These are phyloP conservation scores for Myotis brandtii DNA, from an alignment of 2,113 vertebrate genomes.

Conservation along the genomic window DNA sequence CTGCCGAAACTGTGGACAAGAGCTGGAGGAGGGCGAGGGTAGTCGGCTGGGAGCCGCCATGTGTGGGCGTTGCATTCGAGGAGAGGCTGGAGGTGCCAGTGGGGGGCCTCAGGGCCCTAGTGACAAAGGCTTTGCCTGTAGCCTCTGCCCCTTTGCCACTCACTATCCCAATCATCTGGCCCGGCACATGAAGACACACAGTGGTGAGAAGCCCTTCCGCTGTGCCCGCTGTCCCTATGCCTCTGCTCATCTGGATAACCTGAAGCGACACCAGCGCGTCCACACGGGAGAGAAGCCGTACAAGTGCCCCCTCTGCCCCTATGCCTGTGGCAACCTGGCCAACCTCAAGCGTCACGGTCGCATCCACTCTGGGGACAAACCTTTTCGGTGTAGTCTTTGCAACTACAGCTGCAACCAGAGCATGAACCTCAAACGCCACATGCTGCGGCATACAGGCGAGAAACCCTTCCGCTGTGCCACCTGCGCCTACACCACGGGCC, in stretches of 20 bases:
- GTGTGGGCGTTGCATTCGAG: constrained; percentile 94
- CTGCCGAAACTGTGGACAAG: constrained; percentile 93
- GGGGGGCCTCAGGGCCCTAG: constrained; percentile 79
- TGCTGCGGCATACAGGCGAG: constrained; percentile 96
- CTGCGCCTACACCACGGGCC: constrained; percentile 97
- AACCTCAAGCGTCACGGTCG: constrained; percentile 98
- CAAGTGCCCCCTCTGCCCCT: constrained; percentile 95
- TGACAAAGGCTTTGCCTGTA: constrained; percentile 93
- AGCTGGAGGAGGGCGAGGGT: constrained; percentile 93
- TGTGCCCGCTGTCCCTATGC: constrained; percentile 97
- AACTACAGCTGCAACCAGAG: constrained; percentile 99
- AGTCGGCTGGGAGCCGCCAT: constrained; percentile 87
- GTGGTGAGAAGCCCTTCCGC: constrained; percentile 97
- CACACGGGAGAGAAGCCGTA: constrained; percentile 96
- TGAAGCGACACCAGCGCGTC: constrained; percentile 97
- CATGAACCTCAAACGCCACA: constrained; percentile 99
- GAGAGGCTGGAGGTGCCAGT: constrained; percentile 87
- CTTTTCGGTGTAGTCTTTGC: constrained; percentile 96
- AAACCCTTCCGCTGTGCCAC: constrained; percentile 96
- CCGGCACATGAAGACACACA: constrained; percentile 99
- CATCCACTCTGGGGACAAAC: constrained; percentile 97
- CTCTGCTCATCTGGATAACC: constrained; percentile 97
- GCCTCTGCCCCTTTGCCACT: constrained; percentile 95
- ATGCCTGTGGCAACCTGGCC: constrained; percentile 97
- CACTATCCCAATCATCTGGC: constrained; percentile 98